A percentile compares a stretch with the other conserved stretches of the same genome.
phyloP scores from a whole-genome alignment of 2,797 vertebrate genomes.

The Telmatherina bonti region DNA sequence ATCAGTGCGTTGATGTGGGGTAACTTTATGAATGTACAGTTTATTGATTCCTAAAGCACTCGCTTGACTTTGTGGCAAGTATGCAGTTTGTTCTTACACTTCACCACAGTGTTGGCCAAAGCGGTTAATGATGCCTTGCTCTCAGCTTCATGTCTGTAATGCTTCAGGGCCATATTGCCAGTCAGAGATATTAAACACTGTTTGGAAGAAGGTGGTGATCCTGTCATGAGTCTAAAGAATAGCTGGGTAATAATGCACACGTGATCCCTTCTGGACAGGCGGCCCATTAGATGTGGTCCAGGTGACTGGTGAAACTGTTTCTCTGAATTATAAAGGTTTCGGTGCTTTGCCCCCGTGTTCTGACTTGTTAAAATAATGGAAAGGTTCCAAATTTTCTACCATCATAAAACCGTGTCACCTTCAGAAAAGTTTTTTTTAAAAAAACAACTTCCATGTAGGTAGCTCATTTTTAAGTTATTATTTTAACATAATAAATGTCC shows the following conservation, averaged over 20 bases:
- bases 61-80: neutral
- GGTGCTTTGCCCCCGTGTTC: neutral
- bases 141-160: neutral
- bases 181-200: neutral
- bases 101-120: neutral
- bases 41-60: neutral
- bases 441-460: too few relatives aligned
- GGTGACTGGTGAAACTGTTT: too few relatives aligned
- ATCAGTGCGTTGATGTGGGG: neutral
- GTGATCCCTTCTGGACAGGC: neutral
- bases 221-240: neutral
- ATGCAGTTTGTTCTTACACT: neutral
- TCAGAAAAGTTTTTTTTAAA: too few relatives aligned
- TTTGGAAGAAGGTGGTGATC: neutral
- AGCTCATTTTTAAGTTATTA: too few relatives aligned
- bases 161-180: neutral
- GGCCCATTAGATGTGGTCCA: too few relatives aligned
- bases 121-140: too few relatives aligned
- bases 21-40: neutral
- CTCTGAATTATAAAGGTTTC: too few relatives aligned
- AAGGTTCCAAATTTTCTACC: neutral
- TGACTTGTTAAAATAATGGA: neutral
- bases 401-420: neutral
- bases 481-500: too few relatives aligned
- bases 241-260: neutral